A percentile compares a stretch with the other conserved stretches of the same genome.
Conservation (phyloP, 2,888 invertebrate species). For the Drosophila siamana region DNA sequence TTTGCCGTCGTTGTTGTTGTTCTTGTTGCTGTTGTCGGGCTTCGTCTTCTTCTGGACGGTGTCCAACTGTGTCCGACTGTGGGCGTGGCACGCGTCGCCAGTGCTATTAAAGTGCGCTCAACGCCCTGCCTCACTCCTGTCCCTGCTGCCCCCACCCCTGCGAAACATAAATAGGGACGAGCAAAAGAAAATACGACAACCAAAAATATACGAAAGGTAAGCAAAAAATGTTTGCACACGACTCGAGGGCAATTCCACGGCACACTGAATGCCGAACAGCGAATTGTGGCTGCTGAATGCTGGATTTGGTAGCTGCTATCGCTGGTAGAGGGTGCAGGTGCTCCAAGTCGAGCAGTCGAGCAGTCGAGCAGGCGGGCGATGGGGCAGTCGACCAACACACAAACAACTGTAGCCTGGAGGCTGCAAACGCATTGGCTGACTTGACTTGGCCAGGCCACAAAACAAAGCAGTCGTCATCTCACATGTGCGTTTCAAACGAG, state of each 20-base stretch:
- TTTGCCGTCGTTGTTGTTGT: constrained; percentile 23
- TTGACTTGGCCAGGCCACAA: constrained; percentile 9
- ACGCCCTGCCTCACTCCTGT: too few relatives aligned
- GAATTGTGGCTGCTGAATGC: background rate
- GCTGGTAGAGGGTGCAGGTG: constrained; percentile 18
- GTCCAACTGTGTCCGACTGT: constrained; percentile 4
- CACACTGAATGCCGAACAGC: background rate
- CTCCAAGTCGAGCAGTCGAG: background rate
- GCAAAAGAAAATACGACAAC: constrained; percentile 1
- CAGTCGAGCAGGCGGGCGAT: background rate
- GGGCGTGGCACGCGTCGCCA: constrained; percentile 9
- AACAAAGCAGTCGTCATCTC: constrained; percentile 14
- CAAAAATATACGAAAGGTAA: constrained; percentile 34
- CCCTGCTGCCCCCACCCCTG: background rate
- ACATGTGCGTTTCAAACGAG: background rate
- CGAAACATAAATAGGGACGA: constrained; percentile 1
- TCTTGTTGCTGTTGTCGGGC: constrained; percentile 28
- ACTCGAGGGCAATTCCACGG: constrained; percentile 17
- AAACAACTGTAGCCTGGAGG: constrained; percentile 26
- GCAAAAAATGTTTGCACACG: constrained; percentile 48
- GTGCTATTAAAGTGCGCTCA: constrained; percentile 19
- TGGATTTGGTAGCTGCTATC: too few relatives aligned
- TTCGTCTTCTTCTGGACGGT: background rate
- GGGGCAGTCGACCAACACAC: background rate
- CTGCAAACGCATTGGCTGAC: constrained; percentile 27